phyloP scores from a whole-genome alignment of 1,140 invertebrate species.

The Sycophaga agraensis region DNA sequence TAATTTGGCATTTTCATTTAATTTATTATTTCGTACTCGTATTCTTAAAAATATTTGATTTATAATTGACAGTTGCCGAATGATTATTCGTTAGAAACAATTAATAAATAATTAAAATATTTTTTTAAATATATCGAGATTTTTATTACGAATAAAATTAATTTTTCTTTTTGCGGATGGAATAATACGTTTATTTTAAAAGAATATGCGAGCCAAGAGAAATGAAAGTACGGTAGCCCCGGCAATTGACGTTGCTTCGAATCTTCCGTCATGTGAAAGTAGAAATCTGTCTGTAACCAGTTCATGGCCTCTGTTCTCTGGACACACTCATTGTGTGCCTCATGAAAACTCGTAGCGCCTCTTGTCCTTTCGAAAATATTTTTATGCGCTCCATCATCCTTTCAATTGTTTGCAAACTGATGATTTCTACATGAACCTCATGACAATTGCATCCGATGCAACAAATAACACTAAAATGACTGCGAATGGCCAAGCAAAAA shows the following conservation, averaged over 20 bases:
- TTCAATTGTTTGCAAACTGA: too few relatives aligned
- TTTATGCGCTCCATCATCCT: too few relatives aligned
- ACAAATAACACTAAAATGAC: too few relatives aligned
- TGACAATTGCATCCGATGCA: too few relatives aligned
- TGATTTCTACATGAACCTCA: too few relatives aligned
- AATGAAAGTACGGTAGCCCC: slow-evolving; percentile 26
- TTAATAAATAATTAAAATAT: not conserved
- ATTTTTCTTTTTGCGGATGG: not conserved
- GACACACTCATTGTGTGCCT: not conserved
- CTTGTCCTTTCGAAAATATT: not conserved
- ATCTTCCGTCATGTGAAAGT: slow-evolving; percentile 33
- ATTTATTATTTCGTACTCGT: too few relatives aligned
- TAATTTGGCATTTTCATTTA: too few relatives aligned
- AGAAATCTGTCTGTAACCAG: slow-evolving; percentile 33
- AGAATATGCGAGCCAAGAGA: slow-evolving; percentile 17
- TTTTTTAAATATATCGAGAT: not conserved
- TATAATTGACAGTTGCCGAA: too few relatives aligned
- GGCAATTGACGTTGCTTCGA: slow-evolving; percentile 25
- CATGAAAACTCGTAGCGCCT: slow-evolving; percentile 2
- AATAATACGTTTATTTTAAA: too few relatives aligned
- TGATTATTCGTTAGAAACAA: not conserved
- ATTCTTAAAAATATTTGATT: too few relatives aligned
- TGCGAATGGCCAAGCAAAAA: too few relatives aligned
- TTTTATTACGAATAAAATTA: not conserved
- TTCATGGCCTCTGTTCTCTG: slow-evolving; percentile 27